Evolutionary conservation across 2,797 vertebrate species (phyloP).

Genomic region (Halcyon badia): DNA sequence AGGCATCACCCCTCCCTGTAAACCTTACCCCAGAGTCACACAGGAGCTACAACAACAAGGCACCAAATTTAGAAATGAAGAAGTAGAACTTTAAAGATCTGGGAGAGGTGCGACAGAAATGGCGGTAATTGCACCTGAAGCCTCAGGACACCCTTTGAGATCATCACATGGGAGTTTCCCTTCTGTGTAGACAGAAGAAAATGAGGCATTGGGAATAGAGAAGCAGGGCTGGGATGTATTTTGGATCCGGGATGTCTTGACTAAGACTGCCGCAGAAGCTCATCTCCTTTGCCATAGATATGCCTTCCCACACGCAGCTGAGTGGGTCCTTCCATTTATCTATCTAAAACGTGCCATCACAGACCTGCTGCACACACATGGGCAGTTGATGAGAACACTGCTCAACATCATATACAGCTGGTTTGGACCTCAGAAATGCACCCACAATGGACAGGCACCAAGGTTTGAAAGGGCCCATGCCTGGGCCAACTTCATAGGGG

Average conservation of each 20-base stretch:
- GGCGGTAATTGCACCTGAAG: not conserved
- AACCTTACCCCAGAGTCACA: not conserved
- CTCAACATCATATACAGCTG: not conserved
- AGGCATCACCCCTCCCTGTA: not conserved
- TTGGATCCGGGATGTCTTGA: not conserved
- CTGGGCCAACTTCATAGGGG: not conserved
- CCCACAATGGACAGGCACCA: not conserved
- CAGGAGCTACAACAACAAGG: not conserved
- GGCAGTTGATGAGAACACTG: not conserved
- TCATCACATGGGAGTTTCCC: not conserved
- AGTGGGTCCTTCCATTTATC: not conserved
- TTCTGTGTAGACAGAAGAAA: not conserved
- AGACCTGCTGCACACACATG: fast-evolving
- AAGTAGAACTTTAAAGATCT: not conserved
- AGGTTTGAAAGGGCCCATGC: not conserved
- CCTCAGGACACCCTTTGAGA: not conserved
- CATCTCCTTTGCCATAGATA: not conserved
- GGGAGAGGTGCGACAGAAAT: not conserved
- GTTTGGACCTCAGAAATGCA: not conserved
- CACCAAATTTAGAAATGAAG: not conserved
- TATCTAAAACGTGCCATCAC: not conserved
- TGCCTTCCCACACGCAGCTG: not conserved
- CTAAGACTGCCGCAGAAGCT: not conserved
- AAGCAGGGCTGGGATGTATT: not conserved
- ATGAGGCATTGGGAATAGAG: not conserved